These are phyloP conservation scores for Holcopasites calliopsidis DNA, from an alignment of 1,140 invertebrate species.

Conservation along the genomic window DNA sequence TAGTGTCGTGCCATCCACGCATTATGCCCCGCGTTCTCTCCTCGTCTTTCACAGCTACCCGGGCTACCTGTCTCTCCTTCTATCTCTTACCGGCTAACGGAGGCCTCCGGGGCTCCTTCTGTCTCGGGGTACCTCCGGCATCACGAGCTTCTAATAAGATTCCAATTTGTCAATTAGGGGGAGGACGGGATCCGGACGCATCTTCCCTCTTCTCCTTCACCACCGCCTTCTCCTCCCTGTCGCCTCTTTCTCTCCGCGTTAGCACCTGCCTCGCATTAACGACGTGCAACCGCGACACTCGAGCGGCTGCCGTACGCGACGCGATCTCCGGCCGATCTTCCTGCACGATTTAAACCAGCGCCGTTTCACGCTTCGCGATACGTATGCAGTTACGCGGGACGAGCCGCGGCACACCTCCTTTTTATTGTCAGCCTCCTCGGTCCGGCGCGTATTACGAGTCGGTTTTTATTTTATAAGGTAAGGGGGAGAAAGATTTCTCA, in stretches of 20 bases:
- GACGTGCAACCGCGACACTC: slow-evolving; percentile 57
- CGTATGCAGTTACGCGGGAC: background rate
- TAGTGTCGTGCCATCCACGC: slow-evolving; percentile 76
- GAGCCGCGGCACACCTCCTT: slow-evolving; percentile 1
- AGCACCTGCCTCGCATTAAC: slow-evolving; percentile 62
- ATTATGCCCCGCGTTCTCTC: slow-evolving; percentile 73
- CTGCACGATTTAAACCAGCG: slow-evolving; percentile 43
- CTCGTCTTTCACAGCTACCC: slow-evolving; percentile 59
- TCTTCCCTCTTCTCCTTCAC: slow-evolving; percentile 60
- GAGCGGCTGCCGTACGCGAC: slow-evolving; percentile 52
- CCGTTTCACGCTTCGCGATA: slow-evolving; percentile 2
- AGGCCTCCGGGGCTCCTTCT: slow-evolving; percentile 37
- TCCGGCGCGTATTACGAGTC: no score
- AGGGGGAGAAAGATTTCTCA: slow-evolving; percentile 5
- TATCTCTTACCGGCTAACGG: slow-evolving; percentile 15
- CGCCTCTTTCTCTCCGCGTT: slow-evolving; percentile 53
- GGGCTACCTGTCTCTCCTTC: slow-evolving; percentile 36
- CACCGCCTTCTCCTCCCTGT: slow-evolving; percentile 46
- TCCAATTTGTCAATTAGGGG: slow-evolving; percentile 85
- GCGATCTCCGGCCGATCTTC: slow-evolving; percentile 49
- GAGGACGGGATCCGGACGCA: slow-evolving; percentile 71
- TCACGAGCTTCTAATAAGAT: slow-evolving; percentile 82
- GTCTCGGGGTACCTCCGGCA: slow-evolving; percentile 61
- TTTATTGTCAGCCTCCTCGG: no score
- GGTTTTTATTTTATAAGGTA: no score